These are phyloP conservation scores for Umimayanthus kanabou DNA, from an alignment of 92 coral and sea anemone species.

Conservation along the genomic window DNA sequence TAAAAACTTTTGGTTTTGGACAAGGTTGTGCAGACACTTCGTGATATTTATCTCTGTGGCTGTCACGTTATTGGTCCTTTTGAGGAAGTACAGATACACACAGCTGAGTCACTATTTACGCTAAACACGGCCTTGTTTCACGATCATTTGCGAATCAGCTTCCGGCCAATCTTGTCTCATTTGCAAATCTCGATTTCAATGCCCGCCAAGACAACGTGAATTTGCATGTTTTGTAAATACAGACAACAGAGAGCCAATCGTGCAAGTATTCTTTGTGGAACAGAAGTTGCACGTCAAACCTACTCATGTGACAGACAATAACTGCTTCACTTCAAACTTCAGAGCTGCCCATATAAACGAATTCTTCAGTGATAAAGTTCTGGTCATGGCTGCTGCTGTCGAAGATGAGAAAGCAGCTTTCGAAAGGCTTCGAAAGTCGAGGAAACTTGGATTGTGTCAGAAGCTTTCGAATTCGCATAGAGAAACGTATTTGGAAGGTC, in stretches of 20 bases:
- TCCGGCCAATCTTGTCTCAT: constrained; percentile 8
- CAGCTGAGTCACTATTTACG: neutral
- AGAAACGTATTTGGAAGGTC: constrained; percentile 64
- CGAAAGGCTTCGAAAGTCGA: constrained; percentile 65
- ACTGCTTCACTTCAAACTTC: neutral
- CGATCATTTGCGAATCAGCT: neutral
- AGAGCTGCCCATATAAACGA: neutral
- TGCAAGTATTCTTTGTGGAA: neutral
- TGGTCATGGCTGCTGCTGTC: constrained; percentile 17
- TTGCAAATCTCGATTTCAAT: constrained; percentile 29
- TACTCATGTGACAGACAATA: neutral
- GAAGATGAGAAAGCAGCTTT: constrained; percentile 42
- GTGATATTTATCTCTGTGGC: neutral
- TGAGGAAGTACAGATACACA: neutral
- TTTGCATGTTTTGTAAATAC: constrained; percentile 22
- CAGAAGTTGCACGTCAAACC: neutral
- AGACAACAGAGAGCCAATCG: neutral
- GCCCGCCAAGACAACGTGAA: neutral
- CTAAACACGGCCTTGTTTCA: neutral
- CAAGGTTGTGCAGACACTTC: neutral
- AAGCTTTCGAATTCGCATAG: constrained; percentile 59
- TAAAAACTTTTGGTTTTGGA: neutral
- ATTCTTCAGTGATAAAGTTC: neutral
- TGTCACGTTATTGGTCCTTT: constrained; percentile 1
- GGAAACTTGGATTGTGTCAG: constrained; percentile 75